Evolutionary conservation across 2,888 invertebrate species (phyloP).

Genomic region (Phragmatobia fuliginosa): DNA sequence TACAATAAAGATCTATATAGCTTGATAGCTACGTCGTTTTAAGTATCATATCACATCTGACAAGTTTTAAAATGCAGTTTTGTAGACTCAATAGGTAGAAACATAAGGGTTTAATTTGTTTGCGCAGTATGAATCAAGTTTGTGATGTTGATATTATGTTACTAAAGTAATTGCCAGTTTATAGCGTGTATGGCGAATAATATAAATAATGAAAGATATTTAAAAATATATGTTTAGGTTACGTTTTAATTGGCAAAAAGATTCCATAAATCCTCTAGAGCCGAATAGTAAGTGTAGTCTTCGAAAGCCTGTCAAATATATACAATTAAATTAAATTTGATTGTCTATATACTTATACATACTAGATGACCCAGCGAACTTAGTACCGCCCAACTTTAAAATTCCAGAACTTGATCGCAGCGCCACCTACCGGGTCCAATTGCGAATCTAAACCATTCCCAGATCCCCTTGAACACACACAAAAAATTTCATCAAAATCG

Average conservation of each 20-base stretch:
- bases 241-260: neutral
- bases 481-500: too few species aligned
- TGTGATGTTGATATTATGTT: neutral
- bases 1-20: neutral
- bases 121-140: neutral
- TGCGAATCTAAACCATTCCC: too few species aligned
- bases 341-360: too few species aligned
- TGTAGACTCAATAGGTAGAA: neutral
- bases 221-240: neutral
- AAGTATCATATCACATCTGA: neutral
- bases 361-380: too few species aligned
- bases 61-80: neutral
- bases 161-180: slow-evolving; percentile 10
- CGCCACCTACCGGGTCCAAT: too few species aligned
- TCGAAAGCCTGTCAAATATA: too few species aligned
- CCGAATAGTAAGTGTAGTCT: too few species aligned
- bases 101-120: neutral
- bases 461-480: too few species aligned
- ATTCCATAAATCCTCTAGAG: too few species aligned
- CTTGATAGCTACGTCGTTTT: neutral
- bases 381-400: too few species aligned
- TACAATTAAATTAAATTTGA: too few species aligned
- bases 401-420: too few species aligned
- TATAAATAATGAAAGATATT: slow-evolving; percentile 3
- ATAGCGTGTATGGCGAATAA: slow-evolving; percentile 1